Evolutionary conservation across 2,113 vertebrate species (phyloP).

Genomic region (Callospermophilus lateralis): DNA sequence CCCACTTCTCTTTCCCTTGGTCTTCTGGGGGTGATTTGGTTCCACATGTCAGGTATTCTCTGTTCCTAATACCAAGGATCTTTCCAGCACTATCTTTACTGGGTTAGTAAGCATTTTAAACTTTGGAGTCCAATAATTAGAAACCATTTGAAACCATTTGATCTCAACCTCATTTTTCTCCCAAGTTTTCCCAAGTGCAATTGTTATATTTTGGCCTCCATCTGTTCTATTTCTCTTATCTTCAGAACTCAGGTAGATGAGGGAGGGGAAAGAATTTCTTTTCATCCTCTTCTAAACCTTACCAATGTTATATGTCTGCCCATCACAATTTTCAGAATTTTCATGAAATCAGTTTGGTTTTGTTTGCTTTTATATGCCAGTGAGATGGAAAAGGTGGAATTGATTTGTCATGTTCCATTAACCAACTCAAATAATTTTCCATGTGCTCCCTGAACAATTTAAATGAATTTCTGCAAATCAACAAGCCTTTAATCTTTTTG

Average conservation of each 20-base stretch:
- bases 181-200: not conserved
- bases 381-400: constrained; percentile 7
- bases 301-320: not conserved
- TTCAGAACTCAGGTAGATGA: not conserved
- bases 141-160: not conserved
- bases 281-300: not conserved
- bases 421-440: constrained; percentile 6
- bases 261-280: not conserved
- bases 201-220: not conserved
- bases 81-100: not conserved
- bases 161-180: not conserved
- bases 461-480: constrained; percentile 28
- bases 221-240: not conserved
- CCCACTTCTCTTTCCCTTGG: not conserved
- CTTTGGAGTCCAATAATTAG: not conserved
- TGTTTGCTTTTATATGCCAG: constrained; percentile 48
- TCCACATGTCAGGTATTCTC: not conserved
- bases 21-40: not conserved
- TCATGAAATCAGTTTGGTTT: constrained; percentile 8
- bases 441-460: constrained; percentile 40
- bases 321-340: constrained; percentile 21
- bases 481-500: not conserved
- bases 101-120: not conserved
- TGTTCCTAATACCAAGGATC: not conserved
- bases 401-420: not conserved